Base-by-base conservation (phyloP, 2,113 vertebrate species). In the Cololabis saira region DNA sequence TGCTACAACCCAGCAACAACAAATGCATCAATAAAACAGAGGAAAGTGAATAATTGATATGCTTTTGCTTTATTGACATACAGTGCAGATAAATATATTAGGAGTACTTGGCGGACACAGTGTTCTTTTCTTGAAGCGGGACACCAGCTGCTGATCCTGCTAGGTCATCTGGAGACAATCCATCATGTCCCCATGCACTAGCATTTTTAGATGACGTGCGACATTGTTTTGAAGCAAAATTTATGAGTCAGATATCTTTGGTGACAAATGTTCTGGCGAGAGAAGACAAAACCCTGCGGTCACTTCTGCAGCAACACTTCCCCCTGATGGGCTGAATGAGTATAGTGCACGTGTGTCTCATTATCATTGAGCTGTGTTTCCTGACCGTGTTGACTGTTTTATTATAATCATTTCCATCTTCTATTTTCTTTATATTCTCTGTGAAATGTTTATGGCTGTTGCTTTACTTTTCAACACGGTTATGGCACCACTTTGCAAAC, bases 181-280 rank as follows among this genome's bases (percentile, higher is more conserved):
- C 48, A 61, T 51, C 45, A 49, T 71, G 67, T 82, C 60, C 42
- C 17, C 52, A 58, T 45, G 58, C 54, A 53, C 49, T 2, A 47
- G 33, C 59, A 40, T 44, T 62, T 49, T 62, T 66, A 33, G 37
- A 30, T 68, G 70, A 70, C 41, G 45, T 68, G 71, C 62, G 53
- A 85, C 76, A 87, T 86, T 88, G 78, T 91, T 74, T 62, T 48
- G 9, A 63, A 17, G 5, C 12, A 42, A 77, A 52, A 79, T 86
- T 85, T 82, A 84, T 45, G 78, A 66, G 58, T 3, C 1, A 55
- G 62, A 77, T 80, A 80, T 86, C 76, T 89, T 81, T 76, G 71
- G 83, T 58, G 71, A 76, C 71, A 68, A 59, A 62, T 13, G 17
- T 79, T 63, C 67, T 55, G 50, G 66, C 54, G 64, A 53, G 24